Percentiles rank a stretch among this genome's conserved stretches.
Evolutionary conservation across 2,113 vertebrate genomes (phyloP).

Genomic region (Callorhinus ursinus): DNA sequence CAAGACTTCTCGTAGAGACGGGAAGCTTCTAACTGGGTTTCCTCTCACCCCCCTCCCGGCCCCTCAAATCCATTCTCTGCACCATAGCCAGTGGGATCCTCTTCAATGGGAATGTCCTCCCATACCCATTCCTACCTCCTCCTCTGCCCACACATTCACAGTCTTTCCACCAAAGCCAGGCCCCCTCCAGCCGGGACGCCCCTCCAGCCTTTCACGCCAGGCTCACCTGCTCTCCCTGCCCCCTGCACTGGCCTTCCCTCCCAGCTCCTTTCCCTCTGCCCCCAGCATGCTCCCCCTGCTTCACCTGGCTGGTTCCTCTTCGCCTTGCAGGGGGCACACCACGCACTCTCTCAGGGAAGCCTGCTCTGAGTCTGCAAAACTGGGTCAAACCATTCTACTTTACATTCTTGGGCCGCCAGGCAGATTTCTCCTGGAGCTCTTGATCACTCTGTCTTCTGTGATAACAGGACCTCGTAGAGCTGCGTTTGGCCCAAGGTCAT

Average conservation of each 20-base stretch:
- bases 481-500: fast-evolving
- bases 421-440: neutral
- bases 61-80: neutral
- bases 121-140: neutral
- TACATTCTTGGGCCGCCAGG: fast-evolving
- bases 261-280: neutral
- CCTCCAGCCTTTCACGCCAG: fast-evolving
- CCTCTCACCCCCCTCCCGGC: neutral
- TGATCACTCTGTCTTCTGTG: neutral
- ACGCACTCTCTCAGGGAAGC: neutral
- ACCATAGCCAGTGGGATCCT: neutral
- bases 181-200: fast-evolving
- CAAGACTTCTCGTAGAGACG: neutral
- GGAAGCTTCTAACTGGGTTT: neutral
- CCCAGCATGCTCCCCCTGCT: neutral
- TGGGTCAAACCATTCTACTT: no score
- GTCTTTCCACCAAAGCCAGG: neutral
- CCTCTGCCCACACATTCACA: neutral
- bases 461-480: fast-evolving
- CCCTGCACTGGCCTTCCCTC: neutral
- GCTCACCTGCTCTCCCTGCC: fast-evolving
- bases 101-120: neutral
- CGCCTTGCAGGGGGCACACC: neutral
- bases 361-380: neutral
- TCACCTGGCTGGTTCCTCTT: no score